Percentiles rank a stretch among this genome's conserved stretches.
phyloP scores from a whole-genome alignment of 2,113 vertebrate species.

The Stictonetta naevosa region DNA sequence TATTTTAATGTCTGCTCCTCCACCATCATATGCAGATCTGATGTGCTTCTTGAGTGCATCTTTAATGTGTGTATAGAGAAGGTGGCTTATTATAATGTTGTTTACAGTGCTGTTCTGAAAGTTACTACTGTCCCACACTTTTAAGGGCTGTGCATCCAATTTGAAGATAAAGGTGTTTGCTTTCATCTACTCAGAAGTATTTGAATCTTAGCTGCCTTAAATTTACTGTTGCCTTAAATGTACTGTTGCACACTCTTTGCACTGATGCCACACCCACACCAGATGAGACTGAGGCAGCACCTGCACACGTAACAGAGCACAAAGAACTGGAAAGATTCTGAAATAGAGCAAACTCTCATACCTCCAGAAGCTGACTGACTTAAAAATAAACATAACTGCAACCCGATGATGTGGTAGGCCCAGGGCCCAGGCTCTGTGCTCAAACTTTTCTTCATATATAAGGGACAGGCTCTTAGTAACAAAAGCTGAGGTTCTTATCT shows the following conservation, averaged over 20 bases:
- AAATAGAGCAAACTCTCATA: neutral
- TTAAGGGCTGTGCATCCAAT: neutral
- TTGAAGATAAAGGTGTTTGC: neutral
- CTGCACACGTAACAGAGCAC: fast-evolving
- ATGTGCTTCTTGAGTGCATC: neutral
- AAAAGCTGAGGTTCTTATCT: neutral
- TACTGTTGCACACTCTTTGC: neutral
- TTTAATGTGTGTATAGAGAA: neutral
- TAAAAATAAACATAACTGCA: neutral
- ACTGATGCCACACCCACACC: neutral
- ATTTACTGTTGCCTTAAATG: neutral
- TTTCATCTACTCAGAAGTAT: neutral
- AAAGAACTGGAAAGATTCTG: neutral
- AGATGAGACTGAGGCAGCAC: neutral
- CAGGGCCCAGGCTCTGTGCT: fast-evolving
- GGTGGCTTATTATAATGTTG: neutral
- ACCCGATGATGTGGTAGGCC: neutral
- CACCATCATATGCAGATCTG: neutral
- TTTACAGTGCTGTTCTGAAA: neutral
- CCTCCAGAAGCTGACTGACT: neutral
- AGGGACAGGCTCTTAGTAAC: neutral
- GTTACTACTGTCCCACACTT: neutral
- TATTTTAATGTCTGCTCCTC: neutral
- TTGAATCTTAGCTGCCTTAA: neutral
- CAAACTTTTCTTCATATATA: neutral